phyloP scores from a whole-genome alignment of 2,797 vertebrate species.

The Amphiprion clarkii region DNA sequence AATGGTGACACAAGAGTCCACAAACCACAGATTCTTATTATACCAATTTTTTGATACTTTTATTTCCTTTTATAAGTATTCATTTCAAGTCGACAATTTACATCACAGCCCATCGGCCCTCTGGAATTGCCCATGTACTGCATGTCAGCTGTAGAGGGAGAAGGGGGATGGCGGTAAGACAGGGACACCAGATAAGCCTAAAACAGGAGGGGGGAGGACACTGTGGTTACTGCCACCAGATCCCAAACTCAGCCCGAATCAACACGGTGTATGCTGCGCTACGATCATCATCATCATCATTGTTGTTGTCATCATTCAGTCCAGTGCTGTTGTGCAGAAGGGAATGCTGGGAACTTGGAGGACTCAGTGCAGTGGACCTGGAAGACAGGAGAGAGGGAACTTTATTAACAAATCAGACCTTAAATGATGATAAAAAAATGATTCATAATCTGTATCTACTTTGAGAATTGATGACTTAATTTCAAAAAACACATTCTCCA shows the following conservation, averaged over 20 bases:
- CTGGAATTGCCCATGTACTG: constrained; percentile 66
- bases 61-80: constrained; percentile 81
- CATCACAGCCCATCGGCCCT: constrained; percentile 73
- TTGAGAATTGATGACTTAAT: background rate
- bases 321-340: constrained; percentile 82
- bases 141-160: constrained; percentile 53
- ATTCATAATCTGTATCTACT: background rate
- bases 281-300: constrained; percentile 32
- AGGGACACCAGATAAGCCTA: constrained; percentile 65
- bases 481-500: no score
- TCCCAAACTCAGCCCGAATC: constrained; percentile 69
- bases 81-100: constrained; percentile 79
- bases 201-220: constrained; percentile 40
- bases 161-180: constrained; percentile 56
- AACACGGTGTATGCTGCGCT: constrained; percentile 48
- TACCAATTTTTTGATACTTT: constrained; percentile 76
- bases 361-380: constrained; percentile 86
- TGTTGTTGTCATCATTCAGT: constrained; percentile 60
- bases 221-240: constrained; percentile 71
- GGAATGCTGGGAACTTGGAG: constrained; percentile 86
- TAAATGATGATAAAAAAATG: no score
- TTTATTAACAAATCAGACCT: background rate
- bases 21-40: constrained; percentile 26
- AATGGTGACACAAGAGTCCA: background rate
- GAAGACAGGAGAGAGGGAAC: constrained; percentile 17